Evolutionary conservation across 2,888 invertebrate genomes (phyloP), one percentile per base, ranked within the genome.

Genomic region (Metellina segmentata): DNA sequence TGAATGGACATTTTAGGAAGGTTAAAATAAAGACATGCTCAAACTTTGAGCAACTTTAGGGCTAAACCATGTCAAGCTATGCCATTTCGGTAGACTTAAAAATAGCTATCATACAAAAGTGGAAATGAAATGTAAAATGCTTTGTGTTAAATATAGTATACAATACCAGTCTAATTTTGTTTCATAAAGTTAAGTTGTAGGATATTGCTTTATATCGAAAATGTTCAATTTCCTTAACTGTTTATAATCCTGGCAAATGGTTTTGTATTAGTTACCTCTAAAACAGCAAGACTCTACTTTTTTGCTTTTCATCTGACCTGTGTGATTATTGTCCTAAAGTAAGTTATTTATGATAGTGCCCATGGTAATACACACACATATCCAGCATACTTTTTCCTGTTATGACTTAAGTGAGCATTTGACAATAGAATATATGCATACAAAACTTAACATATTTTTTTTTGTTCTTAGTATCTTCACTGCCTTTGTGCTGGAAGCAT

Each of bases 401-500:
- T n/a, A 16, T 77, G 16, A 9, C 6, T 53, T n/a, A 49, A 78
- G 13, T 82, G 34, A 34, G 9, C 69, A 49, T 83, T 61, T 71
- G n/a, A 72, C 19, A 71, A 1, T 49, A 70, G 19, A 20, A 20
- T n/a, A 9, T n/a, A 75, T 8, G 8, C 61, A 49, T 19, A 71
- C n/a, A n/a, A 71, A n/a, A 48, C 34, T 70, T 82, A 51, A 9
- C 9, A 13, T 49, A 6, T 6, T 20, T 11, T 53, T 79, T 79
- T 8, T 34, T 87, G 9, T 70, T 94, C 94, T 53, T 94, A 95
- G 95, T 93, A 95, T 95, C 83, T 95, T 95, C 93, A 95, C 95
- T 49, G 95, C 95, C 7, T 95, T 95, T 94, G 95, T 95, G 20
- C 94, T 95, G 92, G 95, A 95, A 94, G 95, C 95, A 0, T 95